These are phyloP conservation scores for Trichonephila clavata DNA, from an alignment of 1,140 invertebrate species.

Conservation along the genomic window DNA sequence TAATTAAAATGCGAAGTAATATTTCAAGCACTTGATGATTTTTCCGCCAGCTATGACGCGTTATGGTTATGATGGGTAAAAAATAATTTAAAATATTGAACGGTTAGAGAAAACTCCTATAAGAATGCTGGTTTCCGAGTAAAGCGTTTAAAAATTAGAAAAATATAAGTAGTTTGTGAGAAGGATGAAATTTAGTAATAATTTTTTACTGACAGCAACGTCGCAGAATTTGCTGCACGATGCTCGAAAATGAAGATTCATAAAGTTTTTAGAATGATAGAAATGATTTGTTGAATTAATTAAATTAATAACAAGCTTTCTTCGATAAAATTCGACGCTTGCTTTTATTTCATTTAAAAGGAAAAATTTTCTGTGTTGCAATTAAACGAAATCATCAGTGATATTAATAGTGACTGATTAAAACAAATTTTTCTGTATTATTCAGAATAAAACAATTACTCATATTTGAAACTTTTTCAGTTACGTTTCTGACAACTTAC, in stretches of 20 bases:
- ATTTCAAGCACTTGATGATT: constrained; percentile 43
- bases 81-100: constrained; percentile 24
- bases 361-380: too few relatives aligned
- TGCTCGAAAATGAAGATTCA: too few relatives aligned
- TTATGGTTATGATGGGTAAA: neutral
- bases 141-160: constrained; percentile 6
- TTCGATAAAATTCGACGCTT: too few relatives aligned
- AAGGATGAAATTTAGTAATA: neutral
- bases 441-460: too few relatives aligned
- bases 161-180: neutral
- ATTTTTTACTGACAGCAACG: neutral
- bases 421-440: too few relatives aligned
- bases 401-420: too few relatives aligned
- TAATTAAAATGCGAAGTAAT: constrained; percentile 72
- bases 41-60: neutral
- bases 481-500: too few relatives aligned
- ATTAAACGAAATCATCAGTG: too few relatives aligned
- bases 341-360: too few relatives aligned
- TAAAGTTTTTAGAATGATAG: neutral
- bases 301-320: neutral
- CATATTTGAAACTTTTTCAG: too few relatives aligned
- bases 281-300: neutral
- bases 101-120: neutral
- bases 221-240: neutral
- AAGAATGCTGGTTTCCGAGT: neutral